A percentile compares a stretch with the other conserved stretches of the same genome.
phyloP scores from a whole-genome alignment of 2,113 vertebrate species.

The Miniopterus natalensis region DNA sequence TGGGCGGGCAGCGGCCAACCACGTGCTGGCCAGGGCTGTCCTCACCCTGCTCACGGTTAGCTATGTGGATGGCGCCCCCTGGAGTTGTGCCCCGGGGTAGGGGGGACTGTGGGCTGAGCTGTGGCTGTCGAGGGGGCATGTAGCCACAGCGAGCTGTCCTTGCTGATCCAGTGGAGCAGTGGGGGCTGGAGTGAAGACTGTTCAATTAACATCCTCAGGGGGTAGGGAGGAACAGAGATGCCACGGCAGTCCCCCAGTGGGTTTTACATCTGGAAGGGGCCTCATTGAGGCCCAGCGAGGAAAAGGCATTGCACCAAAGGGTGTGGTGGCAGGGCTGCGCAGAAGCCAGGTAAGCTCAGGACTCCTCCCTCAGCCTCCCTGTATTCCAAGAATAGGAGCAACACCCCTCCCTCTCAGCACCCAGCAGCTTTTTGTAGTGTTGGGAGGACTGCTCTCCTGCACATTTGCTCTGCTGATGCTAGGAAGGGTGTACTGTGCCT shows the following conservation, averaged over 20 bases:
- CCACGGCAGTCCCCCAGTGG: not conserved
- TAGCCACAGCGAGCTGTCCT: not conserved
- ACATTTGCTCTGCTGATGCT: not conserved
- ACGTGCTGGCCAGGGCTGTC: not conserved
- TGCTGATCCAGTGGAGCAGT: not conserved
- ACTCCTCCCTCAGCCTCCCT: not conserved
- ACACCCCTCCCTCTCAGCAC: not conserved
- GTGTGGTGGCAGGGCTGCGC: not conserved
- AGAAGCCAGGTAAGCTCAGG: not conserved
- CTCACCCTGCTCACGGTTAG: not conserved
- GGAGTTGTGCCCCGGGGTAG: slow-evolving; percentile 6
- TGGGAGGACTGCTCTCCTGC: not conserved
- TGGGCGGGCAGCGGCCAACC: not conserved
- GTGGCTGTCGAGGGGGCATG: not conserved
- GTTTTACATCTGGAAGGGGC: not conserved
- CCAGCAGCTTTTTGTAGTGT: not conserved
- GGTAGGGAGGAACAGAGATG: not conserved
- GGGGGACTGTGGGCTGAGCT: not conserved
- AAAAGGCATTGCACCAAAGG: not conserved
- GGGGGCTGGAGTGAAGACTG: not conserved
- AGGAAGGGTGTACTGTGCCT: not conserved
- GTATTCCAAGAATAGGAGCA: not conserved
- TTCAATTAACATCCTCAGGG: not conserved
- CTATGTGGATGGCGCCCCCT: not conserved
- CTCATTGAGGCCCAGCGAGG: not conserved